Evolutionary conservation across 2,888 invertebrate genomes (phyloP).

Genomic region (Heteropelma amictum): DNA sequence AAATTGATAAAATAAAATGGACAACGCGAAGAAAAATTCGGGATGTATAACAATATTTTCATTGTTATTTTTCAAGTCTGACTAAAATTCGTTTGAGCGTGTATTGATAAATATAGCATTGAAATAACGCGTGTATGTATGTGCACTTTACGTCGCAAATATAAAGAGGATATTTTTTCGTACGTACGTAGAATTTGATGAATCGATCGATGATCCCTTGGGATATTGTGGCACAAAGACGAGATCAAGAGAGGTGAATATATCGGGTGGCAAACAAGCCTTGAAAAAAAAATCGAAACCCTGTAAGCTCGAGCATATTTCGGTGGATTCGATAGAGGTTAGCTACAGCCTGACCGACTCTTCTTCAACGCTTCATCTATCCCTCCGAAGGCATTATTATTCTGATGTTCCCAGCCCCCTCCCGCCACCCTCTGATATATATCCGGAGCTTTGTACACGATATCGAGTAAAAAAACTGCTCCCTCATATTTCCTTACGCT

Average conservation of each 20-base stretch:
- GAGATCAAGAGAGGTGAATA: slow-evolving; percentile 69
- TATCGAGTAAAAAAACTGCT: slow-evolving; percentile 44
- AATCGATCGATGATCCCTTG: slow-evolving; percentile 73
- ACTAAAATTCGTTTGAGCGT: too few relatives aligned
- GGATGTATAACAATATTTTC: too few relatives aligned
- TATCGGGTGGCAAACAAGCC: slow-evolving; percentile 64
- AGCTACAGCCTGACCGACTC: slow-evolving; percentile 43
- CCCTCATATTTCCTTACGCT: slow-evolving; percentile 23
- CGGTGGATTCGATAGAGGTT: slow-evolving; percentile 23
- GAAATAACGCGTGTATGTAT: too few relatives aligned
- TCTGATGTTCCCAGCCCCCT: too few relatives aligned
- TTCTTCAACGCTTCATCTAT: slow-evolving; percentile 58
- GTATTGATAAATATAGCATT: too few relatives aligned
- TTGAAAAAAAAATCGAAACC: slow-evolving; percentile 10
- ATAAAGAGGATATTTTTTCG: too few relatives aligned
- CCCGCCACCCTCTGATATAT: too few relatives aligned
- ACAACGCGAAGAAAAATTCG: too few relatives aligned
- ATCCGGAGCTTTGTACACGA: slow-evolving; percentile 39
- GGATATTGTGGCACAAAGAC: slow-evolving; percentile 73
- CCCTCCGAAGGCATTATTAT: too few relatives aligned
- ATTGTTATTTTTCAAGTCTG: too few relatives aligned
- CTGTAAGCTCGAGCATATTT: slow-evolving; percentile 19
- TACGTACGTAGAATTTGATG: slow-evolving; percentile 65
- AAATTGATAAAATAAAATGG: too few relatives aligned
- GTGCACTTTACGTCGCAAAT: too few relatives aligned